phyloP scores from a whole-genome alignment of 2,113 vertebrate species.

The Falcunculus frontatus region DNA sequence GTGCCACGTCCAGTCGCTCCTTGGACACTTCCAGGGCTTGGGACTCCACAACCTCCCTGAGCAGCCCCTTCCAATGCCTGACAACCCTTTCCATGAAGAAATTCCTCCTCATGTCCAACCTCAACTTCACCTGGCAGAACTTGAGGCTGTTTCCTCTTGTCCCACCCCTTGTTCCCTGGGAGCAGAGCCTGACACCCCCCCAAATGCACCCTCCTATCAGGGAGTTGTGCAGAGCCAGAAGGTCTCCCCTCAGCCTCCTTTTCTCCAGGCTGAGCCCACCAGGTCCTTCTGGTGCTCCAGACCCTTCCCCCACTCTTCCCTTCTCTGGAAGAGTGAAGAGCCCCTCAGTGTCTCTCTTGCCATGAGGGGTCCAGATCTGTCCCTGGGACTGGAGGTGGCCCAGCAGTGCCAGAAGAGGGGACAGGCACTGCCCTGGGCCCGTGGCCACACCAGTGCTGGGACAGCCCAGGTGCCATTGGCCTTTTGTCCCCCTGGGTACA shows the following conservation, averaged over 20 bases:
- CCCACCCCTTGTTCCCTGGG: neutral
- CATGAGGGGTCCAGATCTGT: neutral
- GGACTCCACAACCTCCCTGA: no score
- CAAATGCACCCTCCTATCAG: neutral
- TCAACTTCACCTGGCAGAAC: neutral
- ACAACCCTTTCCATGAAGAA: neutral
- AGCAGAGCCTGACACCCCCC: neutral
- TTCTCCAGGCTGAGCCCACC: no score
- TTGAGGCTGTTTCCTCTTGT: neutral
- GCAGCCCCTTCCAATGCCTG: neutral
- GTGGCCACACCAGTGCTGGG: neutral
- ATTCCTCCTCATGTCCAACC: neutral
- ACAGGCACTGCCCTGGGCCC: neutral
- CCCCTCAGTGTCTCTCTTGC: no score
- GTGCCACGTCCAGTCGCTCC: neutral
- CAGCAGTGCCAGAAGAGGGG: neutral
- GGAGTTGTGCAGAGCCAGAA: neutral
- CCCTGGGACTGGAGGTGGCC: neutral
- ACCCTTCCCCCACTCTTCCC: rapidly evolving
- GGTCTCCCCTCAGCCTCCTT: neutral
- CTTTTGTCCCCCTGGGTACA: neutral
- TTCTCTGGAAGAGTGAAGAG: neutral
- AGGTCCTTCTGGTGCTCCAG: neutral
- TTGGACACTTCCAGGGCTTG: neutral
- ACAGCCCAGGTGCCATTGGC: rapidly evolving